Conservation (phyloP, 1,140 invertebrate species). For the Leptoteleia sp. region DNA sequence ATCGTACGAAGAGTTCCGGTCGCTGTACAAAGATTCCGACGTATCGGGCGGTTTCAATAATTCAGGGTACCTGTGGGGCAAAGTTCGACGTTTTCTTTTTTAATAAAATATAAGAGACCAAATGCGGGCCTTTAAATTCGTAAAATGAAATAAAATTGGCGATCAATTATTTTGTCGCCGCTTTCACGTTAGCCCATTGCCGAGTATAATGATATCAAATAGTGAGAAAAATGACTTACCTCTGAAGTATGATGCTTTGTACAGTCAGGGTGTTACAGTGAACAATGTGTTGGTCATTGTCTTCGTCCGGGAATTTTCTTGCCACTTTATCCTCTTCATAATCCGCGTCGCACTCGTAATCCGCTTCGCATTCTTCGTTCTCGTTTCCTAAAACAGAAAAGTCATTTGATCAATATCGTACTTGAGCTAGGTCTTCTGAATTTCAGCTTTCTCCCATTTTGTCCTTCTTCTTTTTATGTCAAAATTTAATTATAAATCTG, state of each 20-base stretch:
- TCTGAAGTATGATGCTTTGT: slow-evolving; percentile 88
- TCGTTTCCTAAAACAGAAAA: slow-evolving; percentile 76
- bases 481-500: slow-evolving; percentile 5
- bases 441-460: neutral
- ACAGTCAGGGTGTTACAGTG: slow-evolving; percentile 82
- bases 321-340: slow-evolving; percentile 76
- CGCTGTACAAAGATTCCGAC: slow-evolving; percentile 77
- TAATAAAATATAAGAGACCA: slow-evolving; percentile 29
- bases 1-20: slow-evolving; percentile 88
- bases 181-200: no score
- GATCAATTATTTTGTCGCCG: slow-evolving; percentile 23
- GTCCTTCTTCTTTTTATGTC: slow-evolving; percentile 3
- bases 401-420: slow-evolving; percentile 46
- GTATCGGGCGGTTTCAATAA: slow-evolving; percentile 76
- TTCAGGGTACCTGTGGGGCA: slow-evolving; percentile 75
- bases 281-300: slow-evolving; percentile 80
- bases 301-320: slow-evolving; percentile 79
- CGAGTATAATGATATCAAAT: no score
- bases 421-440: slow-evolving; percentile 1
- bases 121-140: slow-evolving; percentile 28
- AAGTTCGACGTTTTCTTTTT: slow-evolving; percentile 22
- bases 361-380: slow-evolving; percentile 79
- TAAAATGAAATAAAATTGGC: slow-evolving; percentile 20
- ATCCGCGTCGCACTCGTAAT: slow-evolving; percentile 81
- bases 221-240: slow-evolving; percentile 76